Base-by-base conservation (phyloP, 2,888 invertebrate genomes). In the Lepetodrilus schrolli region DNA sequence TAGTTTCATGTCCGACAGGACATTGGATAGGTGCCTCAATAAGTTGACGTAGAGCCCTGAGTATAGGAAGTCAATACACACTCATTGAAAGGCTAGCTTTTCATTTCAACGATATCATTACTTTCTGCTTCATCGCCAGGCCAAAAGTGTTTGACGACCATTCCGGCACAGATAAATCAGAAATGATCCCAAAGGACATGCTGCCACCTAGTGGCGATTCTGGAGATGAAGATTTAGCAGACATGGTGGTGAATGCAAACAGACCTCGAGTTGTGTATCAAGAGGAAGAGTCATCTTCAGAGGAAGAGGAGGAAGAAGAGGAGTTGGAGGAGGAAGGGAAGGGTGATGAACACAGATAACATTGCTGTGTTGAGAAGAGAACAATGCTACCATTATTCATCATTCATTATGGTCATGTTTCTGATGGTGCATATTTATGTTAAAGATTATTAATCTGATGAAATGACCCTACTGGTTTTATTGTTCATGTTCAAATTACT, bases 181-280 rank as follows among this genome's bases (percentile, higher is more conserved):
- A 82, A n/a, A 70, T 84, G 82, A 87, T 88, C 48, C 86, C 87
- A 5, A 83, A 85, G 37, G 87, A 89, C 66, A 81, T 89, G 83
- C 78, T 89, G 43, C 89, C 89, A 1, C 89, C 89, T 0, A 84
- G 84, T 80, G 87, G 86, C 66, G 84, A 82, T 5, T 81, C 80
- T 37, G 77, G 74, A 13, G 80, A 82, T 23, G 85, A 84, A 43
- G 75, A 79, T 17, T 72, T 80, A 10, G 82, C 73, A 1, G 80
- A 82, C 43, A 75, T 80, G 73, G 82, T 86, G 10, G 78, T 82
- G n/a, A 88, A 87, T 74, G 74, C 81, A 20, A 87, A 87, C 76
- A 77, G 85, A 69, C 80, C 80, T 20, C 70, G 77, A 1, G 80
- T 82, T 2, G 70, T 75, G 8, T 81, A 83, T 66, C 79, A 81